A percentile compares a stretch with the other conserved stretches of the same genome.
Evolutionary conservation across 1,140 invertebrate genomes (phyloP).

Genomic region (Ips nitidus): DNA sequence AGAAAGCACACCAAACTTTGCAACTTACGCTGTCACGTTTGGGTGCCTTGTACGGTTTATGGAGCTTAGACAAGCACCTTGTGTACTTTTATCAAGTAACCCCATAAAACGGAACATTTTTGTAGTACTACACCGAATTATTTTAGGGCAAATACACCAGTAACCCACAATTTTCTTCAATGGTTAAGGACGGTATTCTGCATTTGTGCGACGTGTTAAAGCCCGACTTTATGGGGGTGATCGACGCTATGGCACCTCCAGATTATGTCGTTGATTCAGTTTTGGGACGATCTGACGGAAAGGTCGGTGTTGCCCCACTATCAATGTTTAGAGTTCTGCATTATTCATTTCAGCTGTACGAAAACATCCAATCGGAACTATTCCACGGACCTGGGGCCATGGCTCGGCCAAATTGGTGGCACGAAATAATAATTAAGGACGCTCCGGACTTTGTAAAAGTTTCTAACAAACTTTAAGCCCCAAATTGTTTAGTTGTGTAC

Average conservation of each 20-base stretch:
- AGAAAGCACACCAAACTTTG: slow-evolving; percentile 50
- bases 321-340: neutral
- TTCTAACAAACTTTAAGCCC: slow-evolving; percentile 38
- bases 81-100: slow-evolving; percentile 50
- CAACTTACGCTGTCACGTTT: slow-evolving; percentile 63
- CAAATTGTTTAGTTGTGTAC: too few species aligned
- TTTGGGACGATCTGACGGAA: slow-evolving; percentile 79
- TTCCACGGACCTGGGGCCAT: slow-evolving; percentile 69
- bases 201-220: slow-evolving; percentile 71
- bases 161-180: slow-evolving; percentile 53
- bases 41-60: slow-evolving; percentile 71
- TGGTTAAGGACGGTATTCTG: slow-evolving; percentile 66
- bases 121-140: neutral
- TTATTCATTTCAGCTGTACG: slow-evolving; percentile 68
- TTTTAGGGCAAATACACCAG: slow-evolving; percentile 42
- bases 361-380: slow-evolving; percentile 77
- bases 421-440: slow-evolving; percentile 60
- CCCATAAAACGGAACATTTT: neutral
- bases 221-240: slow-evolving; percentile 73
- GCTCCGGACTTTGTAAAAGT: slow-evolving; percentile 41
- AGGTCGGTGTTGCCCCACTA: slow-evolving; percentile 58
- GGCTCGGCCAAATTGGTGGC: slow-evolving; percentile 78
- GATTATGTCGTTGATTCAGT: slow-evolving; percentile 87
- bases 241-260: slow-evolving; percentile 83
- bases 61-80: slow-evolving; percentile 73